Percentiles rank a stretch among this genome's conserved stretches.
These are phyloP conservation scores for Cervus canadensis DNA, from an alignment of 2,113 vertebrate species.

Conservation along the genomic window DNA sequence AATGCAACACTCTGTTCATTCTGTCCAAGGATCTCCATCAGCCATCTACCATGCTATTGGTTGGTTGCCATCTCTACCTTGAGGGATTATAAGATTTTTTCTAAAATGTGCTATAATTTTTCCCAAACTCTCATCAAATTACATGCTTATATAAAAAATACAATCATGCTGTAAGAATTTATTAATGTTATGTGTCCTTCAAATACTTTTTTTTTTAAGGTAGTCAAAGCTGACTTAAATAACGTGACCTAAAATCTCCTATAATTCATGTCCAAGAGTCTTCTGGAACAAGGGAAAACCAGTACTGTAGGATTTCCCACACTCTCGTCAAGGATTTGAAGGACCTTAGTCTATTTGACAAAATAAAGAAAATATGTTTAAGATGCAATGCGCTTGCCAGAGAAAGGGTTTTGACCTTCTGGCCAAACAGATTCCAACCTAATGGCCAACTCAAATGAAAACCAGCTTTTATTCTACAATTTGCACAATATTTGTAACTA, in stretches of 20 bases:
- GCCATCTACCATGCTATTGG: not conserved
- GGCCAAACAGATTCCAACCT: not conserved
- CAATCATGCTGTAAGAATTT: not conserved
- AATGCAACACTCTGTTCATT: not conserved
- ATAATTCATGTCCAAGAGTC: not conserved
- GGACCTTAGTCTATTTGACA: not conserved
- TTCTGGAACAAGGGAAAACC: not conserved
- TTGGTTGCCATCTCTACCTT: not conserved
- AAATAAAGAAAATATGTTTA: slow-evolving; percentile 1
- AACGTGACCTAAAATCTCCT: not conserved
- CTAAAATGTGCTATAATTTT: not conserved
- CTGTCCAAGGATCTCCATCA: not conserved
- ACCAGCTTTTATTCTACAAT: slow-evolving; percentile 14
- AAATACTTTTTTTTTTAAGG: not conserved
- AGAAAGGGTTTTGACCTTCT: not conserved
- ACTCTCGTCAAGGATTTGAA: not conserved
- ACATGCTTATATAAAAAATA: not conserved
- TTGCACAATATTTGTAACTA: slow-evolving; percentile 28
- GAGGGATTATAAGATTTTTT: not conserved
- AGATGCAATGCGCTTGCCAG: not conserved
- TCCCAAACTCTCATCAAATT: not conserved
- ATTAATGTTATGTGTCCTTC: not conserved
- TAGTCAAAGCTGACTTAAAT: not conserved
- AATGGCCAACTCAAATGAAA: slow-evolving; percentile 17
- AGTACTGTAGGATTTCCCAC: not conserved